phyloP scores from a whole-genome alignment of 2,113 vertebrate genomes.

The Malurus cyaneus region DNA sequence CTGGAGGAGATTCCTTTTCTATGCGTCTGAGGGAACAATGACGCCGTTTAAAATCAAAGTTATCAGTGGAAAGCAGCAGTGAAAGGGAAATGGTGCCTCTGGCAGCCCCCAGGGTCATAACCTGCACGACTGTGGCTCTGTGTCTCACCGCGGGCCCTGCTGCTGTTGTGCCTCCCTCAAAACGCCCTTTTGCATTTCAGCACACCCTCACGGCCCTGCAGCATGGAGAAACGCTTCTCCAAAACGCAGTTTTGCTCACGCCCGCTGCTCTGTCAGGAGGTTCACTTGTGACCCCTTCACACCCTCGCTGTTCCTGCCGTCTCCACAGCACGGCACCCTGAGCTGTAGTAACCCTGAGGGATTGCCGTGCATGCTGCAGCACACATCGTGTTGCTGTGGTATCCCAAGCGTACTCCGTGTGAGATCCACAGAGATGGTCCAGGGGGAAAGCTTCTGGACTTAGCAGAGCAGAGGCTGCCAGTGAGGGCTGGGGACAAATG shows the following conservation, averaged over 20 bases:
- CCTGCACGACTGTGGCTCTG: neutral
- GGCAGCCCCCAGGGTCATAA: too few relatives aligned
- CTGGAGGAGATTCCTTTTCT: neutral
- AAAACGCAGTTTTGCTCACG: accelerated
- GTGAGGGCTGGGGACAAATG: accelerated
- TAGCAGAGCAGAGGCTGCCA: neutral
- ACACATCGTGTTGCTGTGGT: accelerated
- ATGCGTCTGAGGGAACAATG: neutral
- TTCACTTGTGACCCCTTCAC: accelerated
- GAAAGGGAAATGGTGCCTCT: neutral
- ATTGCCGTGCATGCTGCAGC: accelerated
- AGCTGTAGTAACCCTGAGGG: neutral
- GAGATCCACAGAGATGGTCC: neutral
- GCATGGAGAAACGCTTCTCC: accelerated
- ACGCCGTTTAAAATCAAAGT: accelerated
- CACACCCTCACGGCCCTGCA: too few relatives aligned
- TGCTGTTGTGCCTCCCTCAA: neutral
- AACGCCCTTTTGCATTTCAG: neutral
- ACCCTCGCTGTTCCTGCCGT: accelerated
- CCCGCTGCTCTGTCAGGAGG: neutral
- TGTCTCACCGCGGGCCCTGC: accelerated
- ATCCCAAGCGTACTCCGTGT: accelerated
- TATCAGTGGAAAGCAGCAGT: accelerated
- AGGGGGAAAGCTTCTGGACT: neutral
- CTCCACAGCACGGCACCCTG: accelerated